Base-by-base conservation (phyloP, 2,797 vertebrate species). In the Chelonia mydas region DNA sequence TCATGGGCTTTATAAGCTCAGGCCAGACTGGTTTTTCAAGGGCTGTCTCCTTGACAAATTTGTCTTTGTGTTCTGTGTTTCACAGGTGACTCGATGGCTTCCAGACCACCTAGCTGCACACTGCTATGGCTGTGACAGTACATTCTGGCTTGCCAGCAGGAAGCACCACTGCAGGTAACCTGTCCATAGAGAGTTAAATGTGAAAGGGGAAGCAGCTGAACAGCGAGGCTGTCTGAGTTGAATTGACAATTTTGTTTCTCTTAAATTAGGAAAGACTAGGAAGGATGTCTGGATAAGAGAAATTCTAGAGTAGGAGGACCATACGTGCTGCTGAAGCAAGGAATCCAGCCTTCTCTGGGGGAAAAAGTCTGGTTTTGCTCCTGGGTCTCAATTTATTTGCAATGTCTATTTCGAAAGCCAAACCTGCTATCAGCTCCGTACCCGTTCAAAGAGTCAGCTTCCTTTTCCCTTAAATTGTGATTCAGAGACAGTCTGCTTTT, bases 111-210 rank as follows among this genome's bases (percentile, higher is more conserved):
- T 99, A 91, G 99, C 99, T 0, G 99, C 99, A 10, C 99, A 99
- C 96, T 99, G 99, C 98, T 99, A 99, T 4, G 99, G 99, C 96
- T 99, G 99, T 19, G 99, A 99, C 98, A 99, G 99, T 95, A 96
- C 98, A 85, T 99, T 99, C 98, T 99, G 99, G 99, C 98, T 99
- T 2, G 99, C 99, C 94, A 98, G 99, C 93, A 98, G 99, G 97
- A 99, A 98, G 96, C 99, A 99, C 96, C 99, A 99, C 98, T 99
- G 99, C 99, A 99, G 99, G 99, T 99, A 98, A 97, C 65, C 59
- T 2, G 49, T 6, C 85, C 10, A 1, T 41, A 1, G n/a, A 16
- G 3, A 11, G 83, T 49, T 50, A 5, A 2, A 3, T 2, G 50
- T 81, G 91, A 10, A 72, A 61, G 57, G 61, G 23, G 81, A 41